Percentiles rank a stretch among this genome's conserved stretches.
Evolutionary conservation across 2,113 vertebrate genomes (phyloP).

Genomic region (Ranitomeya imitator): DNA sequence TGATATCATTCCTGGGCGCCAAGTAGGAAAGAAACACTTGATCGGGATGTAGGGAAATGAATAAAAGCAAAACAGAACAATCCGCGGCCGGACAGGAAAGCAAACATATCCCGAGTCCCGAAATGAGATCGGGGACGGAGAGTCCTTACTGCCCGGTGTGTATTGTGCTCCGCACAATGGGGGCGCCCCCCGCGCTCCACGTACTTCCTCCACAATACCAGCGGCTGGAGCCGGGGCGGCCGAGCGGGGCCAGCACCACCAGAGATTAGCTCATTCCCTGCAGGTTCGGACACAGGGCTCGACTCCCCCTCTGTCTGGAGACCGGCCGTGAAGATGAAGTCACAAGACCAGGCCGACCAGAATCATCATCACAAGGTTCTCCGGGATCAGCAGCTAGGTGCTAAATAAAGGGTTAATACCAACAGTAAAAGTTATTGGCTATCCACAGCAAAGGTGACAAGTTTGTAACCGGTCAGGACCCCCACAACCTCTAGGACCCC

Average conservation of each 20-base stretch:
- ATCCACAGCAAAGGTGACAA: not conserved
- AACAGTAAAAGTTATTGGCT: not conserved
- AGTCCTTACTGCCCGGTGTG: not conserved
- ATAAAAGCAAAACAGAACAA: conserved; percentile 32
- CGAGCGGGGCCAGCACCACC: no score
- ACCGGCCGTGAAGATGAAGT: not conserved
- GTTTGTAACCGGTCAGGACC: no score
- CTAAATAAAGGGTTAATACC: no score
- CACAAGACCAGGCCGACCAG: not conserved
- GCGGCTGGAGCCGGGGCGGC: conserved; percentile 24
- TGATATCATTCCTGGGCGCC: not conserved
- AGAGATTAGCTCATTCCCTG: not conserved
- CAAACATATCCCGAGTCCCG: conserved; percentile 13
- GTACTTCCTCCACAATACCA: conserved; percentile 38
- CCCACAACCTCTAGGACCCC: no score
- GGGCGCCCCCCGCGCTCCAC: conserved; percentile 9
- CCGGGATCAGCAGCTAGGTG: not conserved
- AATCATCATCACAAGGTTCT: not conserved
- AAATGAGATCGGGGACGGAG: conserved; percentile 12
- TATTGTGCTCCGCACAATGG: conserved; percentile 44
- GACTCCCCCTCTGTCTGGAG: not conserved
- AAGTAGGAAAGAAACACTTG: conserved; percentile 30
- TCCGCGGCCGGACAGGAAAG: conserved; percentile 28
- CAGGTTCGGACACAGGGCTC: not conserved
- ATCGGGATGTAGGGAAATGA: not conserved